Evolutionary conservation across 2,113 vertebrate genomes (phyloP).

Genomic region (Sturnus vulgaris): DNA sequence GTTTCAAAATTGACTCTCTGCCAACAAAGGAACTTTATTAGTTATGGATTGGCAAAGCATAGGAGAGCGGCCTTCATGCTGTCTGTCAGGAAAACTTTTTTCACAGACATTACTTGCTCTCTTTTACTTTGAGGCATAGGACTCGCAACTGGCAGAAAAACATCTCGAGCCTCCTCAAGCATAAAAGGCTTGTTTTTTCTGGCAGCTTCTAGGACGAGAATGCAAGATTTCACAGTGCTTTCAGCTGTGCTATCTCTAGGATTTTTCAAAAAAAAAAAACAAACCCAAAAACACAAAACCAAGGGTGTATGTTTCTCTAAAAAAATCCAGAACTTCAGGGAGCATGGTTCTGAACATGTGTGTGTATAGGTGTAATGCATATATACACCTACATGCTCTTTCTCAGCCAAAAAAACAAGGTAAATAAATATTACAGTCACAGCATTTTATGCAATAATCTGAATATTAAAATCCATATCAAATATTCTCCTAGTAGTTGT

Average conservation of each 20-base stretch:
- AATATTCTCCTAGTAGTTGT: not conserved
- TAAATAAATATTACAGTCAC: not conserved
- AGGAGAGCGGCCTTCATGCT: not conserved
- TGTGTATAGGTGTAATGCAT: not conserved
- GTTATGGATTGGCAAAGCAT: not conserved
- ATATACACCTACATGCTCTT: not conserved
- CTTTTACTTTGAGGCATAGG: constrained; percentile 11
- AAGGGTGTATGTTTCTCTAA: not conserved
- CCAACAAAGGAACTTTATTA: not conserved
- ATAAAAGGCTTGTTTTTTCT: constrained; percentile 50
- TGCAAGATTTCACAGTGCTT: constrained; percentile 8
- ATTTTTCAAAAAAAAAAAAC: not conserved
- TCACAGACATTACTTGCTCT: constrained; percentile 20
- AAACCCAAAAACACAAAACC: not conserved
- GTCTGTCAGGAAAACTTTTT: constrained; percentile 6
- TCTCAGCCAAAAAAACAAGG: not conserved
- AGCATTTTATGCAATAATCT: not conserved
- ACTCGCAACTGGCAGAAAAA: constrained; percentile 23
- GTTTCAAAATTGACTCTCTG: not conserved
- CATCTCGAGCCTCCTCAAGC: constrained; percentile 11
- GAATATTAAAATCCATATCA: not conserved
- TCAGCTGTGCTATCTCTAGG: constrained; percentile 34
- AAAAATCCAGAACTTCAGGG: not conserved
- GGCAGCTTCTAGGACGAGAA: constrained; percentile 8
- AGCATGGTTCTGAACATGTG: not conserved